Evolutionary conservation across 2,888 invertebrate genomes (phyloP).

Genomic region (Ditula angustiorana): DNA sequence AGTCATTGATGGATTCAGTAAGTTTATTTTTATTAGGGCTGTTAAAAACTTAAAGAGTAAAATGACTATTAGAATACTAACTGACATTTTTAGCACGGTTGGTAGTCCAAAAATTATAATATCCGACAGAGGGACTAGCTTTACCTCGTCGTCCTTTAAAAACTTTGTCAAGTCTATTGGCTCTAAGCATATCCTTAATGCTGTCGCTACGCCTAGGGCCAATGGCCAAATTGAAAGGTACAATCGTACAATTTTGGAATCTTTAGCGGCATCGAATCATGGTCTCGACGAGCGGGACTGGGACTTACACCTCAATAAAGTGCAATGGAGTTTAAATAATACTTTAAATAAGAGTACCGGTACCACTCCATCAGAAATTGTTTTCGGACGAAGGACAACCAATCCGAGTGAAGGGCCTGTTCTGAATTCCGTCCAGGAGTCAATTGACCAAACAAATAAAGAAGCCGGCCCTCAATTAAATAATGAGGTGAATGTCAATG

Average conservation of each 20-base stretch:
- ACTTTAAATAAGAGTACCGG: conserved; percentile 34
- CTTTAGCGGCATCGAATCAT: conserved; percentile 25
- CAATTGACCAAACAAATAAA: too few species aligned
- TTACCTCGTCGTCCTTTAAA: conserved; percentile 4
- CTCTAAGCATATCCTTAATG: conserved; percentile 5
- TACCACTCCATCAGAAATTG: conserved; percentile 28
- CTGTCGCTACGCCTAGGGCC: conserved; percentile 4
- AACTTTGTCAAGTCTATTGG: background rate
- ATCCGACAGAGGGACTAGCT: conserved; percentile 10
- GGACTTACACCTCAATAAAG: conserved; percentile 14
- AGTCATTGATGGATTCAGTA: conserved; percentile 41
- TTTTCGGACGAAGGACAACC: conserved; percentile 30
- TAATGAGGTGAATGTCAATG: too few species aligned
- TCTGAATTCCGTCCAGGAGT: too few species aligned
- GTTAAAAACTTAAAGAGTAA: conserved; percentile 29
- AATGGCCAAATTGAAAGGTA: conserved; percentile 17
- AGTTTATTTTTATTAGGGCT: conserved; percentile 28
- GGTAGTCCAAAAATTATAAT: conserved; percentile 8
- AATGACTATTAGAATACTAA: conserved; percentile 31
- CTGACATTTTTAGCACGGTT: conserved; percentile 15
- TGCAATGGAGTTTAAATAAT: conserved; percentile 40
- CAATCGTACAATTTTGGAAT: conserved; percentile 11
- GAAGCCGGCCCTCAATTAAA: too few species aligned
- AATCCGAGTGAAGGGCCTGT: conserved; percentile 14
- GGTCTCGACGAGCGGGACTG: conserved; percentile 29